Percentiles rank a stretch among this genome's conserved stretches.
Conservation (phyloP, 2,888 invertebrate genomes). For the Agriopis aurantiaria region DNA sequence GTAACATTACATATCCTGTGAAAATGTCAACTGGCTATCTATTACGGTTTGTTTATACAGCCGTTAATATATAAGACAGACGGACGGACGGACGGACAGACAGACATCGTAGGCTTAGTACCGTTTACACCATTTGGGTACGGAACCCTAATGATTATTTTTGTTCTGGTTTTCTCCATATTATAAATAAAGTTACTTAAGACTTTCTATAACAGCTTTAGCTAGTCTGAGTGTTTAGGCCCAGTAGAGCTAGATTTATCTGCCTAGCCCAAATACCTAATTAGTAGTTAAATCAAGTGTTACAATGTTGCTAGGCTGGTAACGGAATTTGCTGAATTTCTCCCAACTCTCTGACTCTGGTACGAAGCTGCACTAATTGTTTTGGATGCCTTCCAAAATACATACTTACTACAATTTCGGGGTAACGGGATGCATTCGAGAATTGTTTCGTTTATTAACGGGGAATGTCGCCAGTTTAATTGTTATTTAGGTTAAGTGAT, state of each 20-base stretch:
- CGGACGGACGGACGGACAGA: too few species aligned
- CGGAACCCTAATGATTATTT: too few species aligned
- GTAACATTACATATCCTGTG: too few species aligned
- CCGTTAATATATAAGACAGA: too few species aligned
- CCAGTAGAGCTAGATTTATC: background rate
- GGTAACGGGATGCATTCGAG: conserved; percentile 66
- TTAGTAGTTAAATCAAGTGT: conserved; percentile 50
- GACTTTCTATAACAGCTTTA: too few species aligned
- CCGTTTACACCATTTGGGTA: too few species aligned
- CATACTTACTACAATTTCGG: conserved; percentile 80
- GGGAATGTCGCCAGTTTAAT: conserved; percentile 35
- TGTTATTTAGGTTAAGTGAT: conserved; percentile 36
- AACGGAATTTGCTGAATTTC: conserved; percentile 70
- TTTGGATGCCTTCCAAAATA: conserved; percentile 83
- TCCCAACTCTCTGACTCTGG: conserved; percentile 55
- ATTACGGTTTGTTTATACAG: too few species aligned
- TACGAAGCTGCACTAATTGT: conserved; percentile 76
- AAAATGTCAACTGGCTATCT: too few species aligned
- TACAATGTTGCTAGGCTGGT: conserved; percentile 57
- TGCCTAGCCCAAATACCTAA: conserved; percentile 25
- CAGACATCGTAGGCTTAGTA: too few species aligned
- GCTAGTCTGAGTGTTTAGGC: background rate
- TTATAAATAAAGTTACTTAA: too few species aligned
- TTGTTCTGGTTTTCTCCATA: too few species aligned
- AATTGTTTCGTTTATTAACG: conserved; percentile 47